These are phyloP conservation scores for Macrosteles quadrilineatus DNA, from an alignment of 1,140 invertebrate species.

Conservation along the genomic window DNA sequence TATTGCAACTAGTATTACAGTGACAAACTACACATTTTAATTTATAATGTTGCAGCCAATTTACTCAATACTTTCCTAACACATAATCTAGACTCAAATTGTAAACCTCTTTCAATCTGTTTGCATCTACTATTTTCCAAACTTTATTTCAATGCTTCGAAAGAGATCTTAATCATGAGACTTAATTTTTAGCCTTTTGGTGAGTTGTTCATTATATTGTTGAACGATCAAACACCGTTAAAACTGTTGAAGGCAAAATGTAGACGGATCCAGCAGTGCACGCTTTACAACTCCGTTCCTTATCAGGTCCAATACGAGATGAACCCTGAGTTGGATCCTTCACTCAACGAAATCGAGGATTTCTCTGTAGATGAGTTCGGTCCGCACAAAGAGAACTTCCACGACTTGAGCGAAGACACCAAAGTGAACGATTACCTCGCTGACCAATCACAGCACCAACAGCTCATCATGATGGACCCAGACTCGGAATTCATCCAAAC, in stretches of 20 bases:
- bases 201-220: too few species aligned
- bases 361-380: neutral
- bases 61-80: too few species aligned
- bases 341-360: neutral
- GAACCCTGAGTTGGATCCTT: neutral
- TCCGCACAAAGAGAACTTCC: neutral
- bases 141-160: too few species aligned
- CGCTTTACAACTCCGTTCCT: constrained; percentile 1
- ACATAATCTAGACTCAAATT: too few species aligned
- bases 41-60: too few species aligned
- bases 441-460: neutral
- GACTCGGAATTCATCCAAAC: constrained; percentile 10
- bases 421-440: constrained; percentile 2
- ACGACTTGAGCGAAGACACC: constrained; percentile 11
- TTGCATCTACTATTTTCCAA: too few species aligned
- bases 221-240: too few species aligned
- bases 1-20: too few species aligned
- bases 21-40: too few species aligned
- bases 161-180: too few species aligned
- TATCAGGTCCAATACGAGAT: neutral
- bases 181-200: too few species aligned
- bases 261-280: neutral
- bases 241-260: constrained; percentile 2
- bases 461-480: constrained; percentile 16
- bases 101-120: too few species aligned